Conservation (phyloP, 1,140 invertebrate genomes). For the Lethrus apterus region DNA sequence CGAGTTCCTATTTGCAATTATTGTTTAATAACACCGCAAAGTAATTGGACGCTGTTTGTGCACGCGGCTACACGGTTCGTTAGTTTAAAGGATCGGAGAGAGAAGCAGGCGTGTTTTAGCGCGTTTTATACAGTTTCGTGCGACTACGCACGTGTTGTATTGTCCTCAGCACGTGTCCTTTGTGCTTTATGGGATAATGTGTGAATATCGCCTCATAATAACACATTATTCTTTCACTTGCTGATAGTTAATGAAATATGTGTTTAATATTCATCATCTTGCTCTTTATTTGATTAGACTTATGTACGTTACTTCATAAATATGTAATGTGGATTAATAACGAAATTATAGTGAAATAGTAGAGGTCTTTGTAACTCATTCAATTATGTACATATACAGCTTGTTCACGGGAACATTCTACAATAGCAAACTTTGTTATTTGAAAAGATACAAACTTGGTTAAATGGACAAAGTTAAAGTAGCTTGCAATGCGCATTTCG, state of each 20-base stretch:
- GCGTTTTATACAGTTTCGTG: slow-evolving; percentile 26
- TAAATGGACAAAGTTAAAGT: too few species aligned
- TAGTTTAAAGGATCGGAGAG: slow-evolving; percentile 27
- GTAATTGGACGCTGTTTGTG: slow-evolving; percentile 35
- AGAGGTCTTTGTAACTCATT: too few species aligned
- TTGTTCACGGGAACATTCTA: too few species aligned
- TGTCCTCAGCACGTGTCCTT: slow-evolving; percentile 9
- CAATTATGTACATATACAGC: too few species aligned
- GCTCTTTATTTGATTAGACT: slow-evolving; percentile 11
- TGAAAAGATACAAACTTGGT: too few species aligned
- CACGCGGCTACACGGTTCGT: slow-evolving; percentile 32
- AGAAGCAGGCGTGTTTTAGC: slow-evolving; percentile 21
- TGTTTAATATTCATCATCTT: slow-evolving; percentile 20
- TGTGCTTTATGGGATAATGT: slow-evolving; percentile 3
- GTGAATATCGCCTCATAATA: slow-evolving; percentile 13
- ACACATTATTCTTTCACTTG: slow-evolving; percentile 9
- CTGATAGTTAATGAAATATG: slow-evolving; percentile 17
- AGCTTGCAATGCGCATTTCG: too few species aligned
- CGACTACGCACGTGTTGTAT: slow-evolving; percentile 20
- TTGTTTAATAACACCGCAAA: slow-evolving; percentile 35
- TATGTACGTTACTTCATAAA: neutral
- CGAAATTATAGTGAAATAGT: too few species aligned
- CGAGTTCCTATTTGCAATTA: slow-evolving; percentile 23
- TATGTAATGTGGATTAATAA: neutral
- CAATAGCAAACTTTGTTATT: too few species aligned